A percentile compares a stretch with the other conserved stretches of the same genome.
Evolutionary conservation across 2,797 vertebrate species (phyloP).

Genomic region (Aulostomus chinensis): DNA sequence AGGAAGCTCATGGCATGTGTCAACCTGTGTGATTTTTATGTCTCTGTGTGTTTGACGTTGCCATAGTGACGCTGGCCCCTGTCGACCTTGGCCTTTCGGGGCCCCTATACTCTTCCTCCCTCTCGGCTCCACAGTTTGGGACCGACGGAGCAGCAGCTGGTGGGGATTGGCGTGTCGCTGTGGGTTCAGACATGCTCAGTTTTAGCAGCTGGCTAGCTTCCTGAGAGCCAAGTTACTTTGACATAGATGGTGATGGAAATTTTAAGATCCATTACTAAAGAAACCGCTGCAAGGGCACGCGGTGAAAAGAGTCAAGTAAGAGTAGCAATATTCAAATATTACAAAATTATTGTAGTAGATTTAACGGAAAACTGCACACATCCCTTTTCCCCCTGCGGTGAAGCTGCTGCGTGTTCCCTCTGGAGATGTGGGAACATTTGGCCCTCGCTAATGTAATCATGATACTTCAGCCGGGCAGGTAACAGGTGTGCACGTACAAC

Average conservation of each 20-base stretch:
- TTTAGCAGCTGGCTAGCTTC: conserved; percentile 39
- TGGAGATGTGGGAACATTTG: no score
- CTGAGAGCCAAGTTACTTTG: conserved; percentile 19
- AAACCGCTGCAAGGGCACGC: no score
- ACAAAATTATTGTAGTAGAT: no score
- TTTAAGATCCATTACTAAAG: neutral
- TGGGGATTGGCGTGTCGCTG: conserved; percentile 37
- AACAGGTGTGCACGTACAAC: conserved; percentile 30
- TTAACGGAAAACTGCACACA: no score
- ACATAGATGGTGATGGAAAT: conserved; percentile 1
- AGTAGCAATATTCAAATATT: no score
- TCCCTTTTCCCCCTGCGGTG: no score
- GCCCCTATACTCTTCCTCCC: conserved; percentile 39
- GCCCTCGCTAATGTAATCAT: neutral
- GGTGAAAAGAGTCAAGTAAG: no score
- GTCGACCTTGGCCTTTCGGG: conserved; percentile 54
- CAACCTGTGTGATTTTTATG: conserved; percentile 27
- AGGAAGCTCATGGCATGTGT: conserved; percentile 25
- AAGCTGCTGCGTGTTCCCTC: no score
- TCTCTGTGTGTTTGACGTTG: conserved; percentile 41
- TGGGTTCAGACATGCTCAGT: conserved; percentile 59
- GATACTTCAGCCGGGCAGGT: conserved; percentile 6
- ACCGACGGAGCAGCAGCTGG: conserved; percentile 43
- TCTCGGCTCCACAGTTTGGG: conserved; percentile 28
- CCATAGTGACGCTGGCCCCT: conserved; percentile 34